These are phyloP conservation scores for Drosophila emarginata DNA, from an alignment of 2,888 invertebrate genomes.

Conservation along the genomic window DNA sequence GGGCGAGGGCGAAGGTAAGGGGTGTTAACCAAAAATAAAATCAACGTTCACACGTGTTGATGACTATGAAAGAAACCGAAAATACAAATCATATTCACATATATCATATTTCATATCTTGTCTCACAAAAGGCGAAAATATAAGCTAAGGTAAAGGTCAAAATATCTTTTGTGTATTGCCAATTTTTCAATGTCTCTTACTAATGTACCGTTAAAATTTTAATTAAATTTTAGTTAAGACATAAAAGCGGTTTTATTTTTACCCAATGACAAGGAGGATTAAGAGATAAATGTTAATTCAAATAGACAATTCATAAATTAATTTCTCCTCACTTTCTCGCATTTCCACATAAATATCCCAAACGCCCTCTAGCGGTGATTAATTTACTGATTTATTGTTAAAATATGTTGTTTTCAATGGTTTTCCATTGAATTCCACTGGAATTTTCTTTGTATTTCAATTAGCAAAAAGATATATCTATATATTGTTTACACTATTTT, in stretches of 20 bases:
- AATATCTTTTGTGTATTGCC: constrained; percentile 14
- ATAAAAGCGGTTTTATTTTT: not conserved
- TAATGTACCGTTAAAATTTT: constrained; percentile 11
- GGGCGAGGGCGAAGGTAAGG: not conserved
- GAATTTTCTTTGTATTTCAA: no score
- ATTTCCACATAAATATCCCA: not conserved
- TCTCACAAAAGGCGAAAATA: no score
- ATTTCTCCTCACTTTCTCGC: not conserved
- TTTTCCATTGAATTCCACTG: no score
- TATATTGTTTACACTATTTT: no score
- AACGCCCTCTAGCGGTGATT: not conserved
- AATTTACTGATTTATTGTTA: no score
- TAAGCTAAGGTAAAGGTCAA: not conserved
- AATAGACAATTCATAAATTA: not conserved
- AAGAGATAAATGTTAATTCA: not conserved
- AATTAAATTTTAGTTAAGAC: not conserved
- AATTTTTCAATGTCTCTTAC: constrained; percentile 17
- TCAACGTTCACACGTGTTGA: constrained; percentile 51
- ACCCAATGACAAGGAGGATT: not conserved
- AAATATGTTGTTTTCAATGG: no score
- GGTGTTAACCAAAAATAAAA: constrained; percentile 28
- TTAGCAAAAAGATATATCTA: no score
- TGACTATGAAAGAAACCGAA: constrained; percentile 11
- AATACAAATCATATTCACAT: not conserved
- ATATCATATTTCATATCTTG: constrained; percentile 6